Conservation (phyloP, 2,888 invertebrate genomes). For the Ormyrus rosae region DNA sequence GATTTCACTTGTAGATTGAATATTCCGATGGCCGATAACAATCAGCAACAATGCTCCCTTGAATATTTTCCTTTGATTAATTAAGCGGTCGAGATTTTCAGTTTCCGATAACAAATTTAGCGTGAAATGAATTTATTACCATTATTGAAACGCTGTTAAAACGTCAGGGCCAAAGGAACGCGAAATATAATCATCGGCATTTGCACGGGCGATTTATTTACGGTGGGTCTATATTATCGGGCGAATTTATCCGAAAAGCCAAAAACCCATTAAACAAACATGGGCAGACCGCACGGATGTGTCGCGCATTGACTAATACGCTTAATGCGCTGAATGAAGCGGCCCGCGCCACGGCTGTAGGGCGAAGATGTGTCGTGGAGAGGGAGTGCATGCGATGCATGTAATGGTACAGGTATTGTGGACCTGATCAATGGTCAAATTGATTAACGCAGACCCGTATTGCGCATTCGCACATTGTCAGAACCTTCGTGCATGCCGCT, state of each 20-base stretch:
- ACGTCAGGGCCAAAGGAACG: neutral
- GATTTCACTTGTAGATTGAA: too few species aligned
- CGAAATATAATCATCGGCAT: too few species aligned
- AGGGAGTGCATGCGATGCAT: conserved; percentile 50
- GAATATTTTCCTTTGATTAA: too few species aligned
- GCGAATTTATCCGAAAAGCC: neutral
- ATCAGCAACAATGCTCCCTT: too few species aligned
- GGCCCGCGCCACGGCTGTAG: neutral
- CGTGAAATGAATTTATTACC: neutral
- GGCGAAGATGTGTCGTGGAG: neutral
- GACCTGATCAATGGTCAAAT: conserved; percentile 66
- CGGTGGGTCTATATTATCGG: too few species aligned
- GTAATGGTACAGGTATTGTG: conserved; percentile 63
- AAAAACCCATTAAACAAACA: conserved; percentile 44
- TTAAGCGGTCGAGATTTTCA: too few species aligned
- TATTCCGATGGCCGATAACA: too few species aligned
- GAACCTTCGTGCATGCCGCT: neutral
- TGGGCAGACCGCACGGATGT: neutral
- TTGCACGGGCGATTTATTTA: too few species aligned
- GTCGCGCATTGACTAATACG: conserved; percentile 29
- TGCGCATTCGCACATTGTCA: conserved; percentile 16
- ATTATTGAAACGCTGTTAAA: conserved; percentile 11
- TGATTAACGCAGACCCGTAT: conserved; percentile 64
- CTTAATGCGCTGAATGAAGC: conserved; percentile 46
- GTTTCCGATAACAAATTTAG: neutral